Conservation (phyloP, 2,888 invertebrate genomes). For the Eulithis testata region DNA sequence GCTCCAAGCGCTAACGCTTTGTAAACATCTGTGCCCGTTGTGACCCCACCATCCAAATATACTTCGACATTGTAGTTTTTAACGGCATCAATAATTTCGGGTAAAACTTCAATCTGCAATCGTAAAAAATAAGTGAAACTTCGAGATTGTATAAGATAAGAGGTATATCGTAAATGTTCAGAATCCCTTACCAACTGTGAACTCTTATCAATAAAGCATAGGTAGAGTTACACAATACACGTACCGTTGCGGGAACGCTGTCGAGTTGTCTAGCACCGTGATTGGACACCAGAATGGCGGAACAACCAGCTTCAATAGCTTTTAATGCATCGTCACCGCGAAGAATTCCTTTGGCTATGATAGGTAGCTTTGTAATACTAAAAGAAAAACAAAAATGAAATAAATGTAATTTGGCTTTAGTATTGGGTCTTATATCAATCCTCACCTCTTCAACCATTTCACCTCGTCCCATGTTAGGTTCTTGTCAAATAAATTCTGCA, state of each 20-base stretch:
- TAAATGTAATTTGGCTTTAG: neutral
- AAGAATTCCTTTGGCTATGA: constrained; percentile 94
- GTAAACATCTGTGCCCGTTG: constrained; percentile 93
- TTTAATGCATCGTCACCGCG: constrained; percentile 93
- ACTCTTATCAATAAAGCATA: no score
- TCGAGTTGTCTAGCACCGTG: constrained; percentile 97
- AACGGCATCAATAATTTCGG: constrained; percentile 91
- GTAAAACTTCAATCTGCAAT: constrained; percentile 90
- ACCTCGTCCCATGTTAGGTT: constrained; percentile 95
- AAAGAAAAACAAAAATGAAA: constrained; percentile 34
- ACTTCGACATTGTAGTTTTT: constrained; percentile 88
- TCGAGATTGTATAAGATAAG: neutral
- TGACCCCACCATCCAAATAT: constrained; percentile 94
- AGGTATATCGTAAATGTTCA: neutral
- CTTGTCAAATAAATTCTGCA: constrained; percentile 90
- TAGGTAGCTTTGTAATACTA: constrained; percentile 90
- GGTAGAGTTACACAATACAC: no score
- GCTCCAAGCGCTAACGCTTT: constrained; percentile 97
- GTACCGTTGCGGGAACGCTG: constrained; percentile 91
- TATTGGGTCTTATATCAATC: neutral
- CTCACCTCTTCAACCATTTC: constrained; percentile 90
- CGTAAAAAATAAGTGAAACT: neutral
- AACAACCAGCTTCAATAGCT: constrained; percentile 89
- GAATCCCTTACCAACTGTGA: no score
- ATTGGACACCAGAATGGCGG: constrained; percentile 95